These are phyloP conservation scores for Exephanes ischioxanthus DNA, from an alignment of 2,888 invertebrate species.

Conservation along the genomic window DNA sequence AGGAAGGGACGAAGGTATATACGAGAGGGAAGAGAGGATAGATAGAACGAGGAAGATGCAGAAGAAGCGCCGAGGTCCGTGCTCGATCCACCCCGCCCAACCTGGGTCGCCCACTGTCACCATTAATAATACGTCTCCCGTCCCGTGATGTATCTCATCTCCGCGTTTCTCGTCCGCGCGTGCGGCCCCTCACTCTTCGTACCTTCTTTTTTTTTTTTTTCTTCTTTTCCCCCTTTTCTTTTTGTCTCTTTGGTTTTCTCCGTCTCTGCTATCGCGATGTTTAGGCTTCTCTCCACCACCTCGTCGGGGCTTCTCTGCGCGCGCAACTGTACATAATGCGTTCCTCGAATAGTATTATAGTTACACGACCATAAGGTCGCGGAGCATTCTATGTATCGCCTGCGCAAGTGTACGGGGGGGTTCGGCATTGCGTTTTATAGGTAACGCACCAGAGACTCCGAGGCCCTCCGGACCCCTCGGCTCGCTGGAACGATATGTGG, in stretches of 20 bases:
- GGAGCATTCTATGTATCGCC: not conserved
- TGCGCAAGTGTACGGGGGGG: not conserved
- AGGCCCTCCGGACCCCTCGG: not conserved
- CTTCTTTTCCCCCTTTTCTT: conserved; percentile 53
- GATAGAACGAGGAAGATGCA: conserved; percentile 72
- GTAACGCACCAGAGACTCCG: conserved; percentile 10
- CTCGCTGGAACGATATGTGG: not conserved
- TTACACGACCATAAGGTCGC: conserved; percentile 22
- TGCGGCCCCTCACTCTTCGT: conserved; percentile 67
- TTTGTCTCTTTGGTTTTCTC: conserved; percentile 30
- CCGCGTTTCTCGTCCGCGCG: conserved; percentile 73
- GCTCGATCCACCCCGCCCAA: conserved; percentile 83
- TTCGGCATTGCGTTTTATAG: conserved; percentile 3
- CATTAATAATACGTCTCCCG: conserved; percentile 85
- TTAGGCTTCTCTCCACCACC: conserved; percentile 75
- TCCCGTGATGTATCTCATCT: conserved; percentile 85
- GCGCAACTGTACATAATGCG: not conserved
- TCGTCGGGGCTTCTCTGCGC: conserved; percentile 50
- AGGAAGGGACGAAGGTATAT: conserved; percentile 31
- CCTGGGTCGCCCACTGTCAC: conserved; percentile 85
- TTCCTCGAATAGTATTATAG: conserved; percentile 41
- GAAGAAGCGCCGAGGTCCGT: conserved; percentile 59
- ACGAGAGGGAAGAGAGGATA: conserved; percentile 61
- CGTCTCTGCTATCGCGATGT: conserved; percentile 69
- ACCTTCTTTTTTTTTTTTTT: conserved; percentile 61